Base-by-base conservation (phyloP, 2,888 invertebrate species). In the Nemotelus pantherinus region DNA sequence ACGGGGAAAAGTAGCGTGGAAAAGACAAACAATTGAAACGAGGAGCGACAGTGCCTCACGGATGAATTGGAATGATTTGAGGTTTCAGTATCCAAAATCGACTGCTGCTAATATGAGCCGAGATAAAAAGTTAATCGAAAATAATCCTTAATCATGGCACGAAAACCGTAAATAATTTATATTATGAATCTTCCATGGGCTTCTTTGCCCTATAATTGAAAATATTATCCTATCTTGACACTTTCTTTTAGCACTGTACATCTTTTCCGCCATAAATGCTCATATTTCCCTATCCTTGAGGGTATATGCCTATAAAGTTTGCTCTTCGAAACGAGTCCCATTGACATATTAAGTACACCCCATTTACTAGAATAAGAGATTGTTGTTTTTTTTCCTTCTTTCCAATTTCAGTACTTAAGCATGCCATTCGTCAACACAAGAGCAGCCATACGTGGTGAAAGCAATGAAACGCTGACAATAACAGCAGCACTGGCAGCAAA, bases 331-430 rank as follows among this genome's bases (percentile, higher is more conserved):
- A 68, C 25, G 53, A 68, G 68, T 44, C 65, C 65, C 65, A 47
- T 65, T 70, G 70, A 70, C 70, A 70, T 70, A 70, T 53, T 53
- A 70, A 70, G 68, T 68, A 41, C 70, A 70, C 41, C 70, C 50
- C 55, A 70, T 70, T 53, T 53, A 70, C 55, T 41, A 43, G 10
- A 10, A 70, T 25, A 55, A 70, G 41, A 43, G 55, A 53, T 55
- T 67, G 67, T 70, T 70, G 41, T 70, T 55, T 10, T 55, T n/a
- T 25, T 25, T 70, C 45, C 65, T 65, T 44, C 7, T n/a, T 10
- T n/a, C 45, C 47, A 45, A 3, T 65, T 10, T 43, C 63, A 41
- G 43, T 47, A 47, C 47, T 4, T 5, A 65, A 45, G 10, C 65
- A 65, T 63, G 4, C 63, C 41, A 3, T 25, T 25, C 25, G 25